Evolutionary conservation across 2,888 invertebrate genomes (phyloP), one percentile per base, ranked within the genome.

Genomic region (Acanthoscelides obtectus): DNA sequence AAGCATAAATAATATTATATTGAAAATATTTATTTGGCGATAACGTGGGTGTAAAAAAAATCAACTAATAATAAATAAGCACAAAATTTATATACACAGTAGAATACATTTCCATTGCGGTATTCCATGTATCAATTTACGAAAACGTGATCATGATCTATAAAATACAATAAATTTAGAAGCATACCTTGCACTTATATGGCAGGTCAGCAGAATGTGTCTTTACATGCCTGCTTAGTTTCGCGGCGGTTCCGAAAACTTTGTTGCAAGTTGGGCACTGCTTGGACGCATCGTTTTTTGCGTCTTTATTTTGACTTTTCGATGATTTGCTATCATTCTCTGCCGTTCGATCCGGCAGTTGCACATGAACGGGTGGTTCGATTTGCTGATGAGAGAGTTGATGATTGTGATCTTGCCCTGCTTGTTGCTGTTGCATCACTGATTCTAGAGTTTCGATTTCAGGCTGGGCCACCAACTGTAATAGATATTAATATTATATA

Each of bases 221-320:
- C 77, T 86, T 86, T 82, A 85, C 83, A 77, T 86, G 86, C 72
- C 86, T 78, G 63, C 81, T 84, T 67, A 86, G 78, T 77, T 86
- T 86, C 1, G 84, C 81, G 20, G 81, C 77, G 8, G 84, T 85
- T 22, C 79, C 77, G 77, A 86, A 86, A 19, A 81, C 74, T 80
- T 86, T 86, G 71, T 81, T 83, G 77, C 86, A 86, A 2, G 81
- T 83, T 0, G 79, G 73, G 75, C 86, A 86, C 72, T 84, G 84
- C 77, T 84, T 85, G 65, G 79, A 80, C 22, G 76, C 68, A 25
- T 80, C 79, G 19, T 76, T 75, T 71, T 69, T 71, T 12, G 21
- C 12, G 27, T 67, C 79, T 79, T 72, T 79, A 66, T 72, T 72
- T 27, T 69, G 1, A 66, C 8, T 21, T 22, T 66, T 66, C 1